Base-by-base conservation (phyloP, 2,113 vertebrate species). In the Poicephalus gulielmi region DNA sequence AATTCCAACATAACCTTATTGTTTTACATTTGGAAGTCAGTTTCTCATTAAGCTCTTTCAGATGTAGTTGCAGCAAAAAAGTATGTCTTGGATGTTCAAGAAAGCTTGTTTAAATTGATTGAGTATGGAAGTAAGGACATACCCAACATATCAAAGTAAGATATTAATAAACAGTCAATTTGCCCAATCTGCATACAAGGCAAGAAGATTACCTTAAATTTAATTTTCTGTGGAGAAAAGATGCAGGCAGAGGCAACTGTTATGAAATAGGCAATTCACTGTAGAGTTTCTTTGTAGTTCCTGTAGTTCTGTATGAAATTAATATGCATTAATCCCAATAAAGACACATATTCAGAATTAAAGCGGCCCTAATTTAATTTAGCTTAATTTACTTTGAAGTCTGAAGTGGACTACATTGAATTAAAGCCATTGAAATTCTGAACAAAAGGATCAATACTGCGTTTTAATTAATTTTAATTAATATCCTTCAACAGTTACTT, bases 401-500 rank as follows among this genome's bases (percentile, higher is more conserved):
- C n/a, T 85, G 57, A 90, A 94, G 44, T 80, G 49, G 30, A 39
- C 53, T 74, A 43, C 27, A 63, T 55, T 62, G 53, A 88, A 83
- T 77, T 91, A 80, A 92, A 88, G 39, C 7, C 15, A 57, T 19
- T 86, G 53, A 74, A 86, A 94, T 70, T 57, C 30, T 86, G 27
- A 96, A 92, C 83, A 74, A 83, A 91, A 74, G 8, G 64, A 88
- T 96, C 60, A 62, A 86, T 95, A 81, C 3, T 7, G 10, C 8
- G 7, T 10, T 91, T 80, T 70, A 88, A 86, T 69, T 79, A 0
- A 62, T 92, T 92, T 88, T 88, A 60, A 92, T 95, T 91, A 86
- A 67, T 75, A 50, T 22, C 84, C 37, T 95, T 87, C 60, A 80
- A 69, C 79, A 90, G 57, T 95, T 94, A 67, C 35, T 83, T 90